Percentiles rank a stretch among this genome's conserved stretches.
Conservation (phyloP, 1,140 invertebrate species). For the Pseudomyrmex gracilis region DNA sequence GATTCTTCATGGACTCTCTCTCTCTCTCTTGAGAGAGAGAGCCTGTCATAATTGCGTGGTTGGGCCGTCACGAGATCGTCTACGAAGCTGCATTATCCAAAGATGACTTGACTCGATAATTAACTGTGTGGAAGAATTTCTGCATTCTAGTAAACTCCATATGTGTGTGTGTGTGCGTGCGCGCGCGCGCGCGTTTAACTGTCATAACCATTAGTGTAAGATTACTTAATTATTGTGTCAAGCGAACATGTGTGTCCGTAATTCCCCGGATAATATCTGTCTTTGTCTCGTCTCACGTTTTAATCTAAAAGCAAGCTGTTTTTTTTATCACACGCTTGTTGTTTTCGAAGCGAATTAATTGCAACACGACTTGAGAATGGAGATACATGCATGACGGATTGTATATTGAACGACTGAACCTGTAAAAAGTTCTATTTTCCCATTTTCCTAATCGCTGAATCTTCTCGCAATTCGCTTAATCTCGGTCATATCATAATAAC, state of each 20-base stretch:
- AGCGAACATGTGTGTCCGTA: neutral
- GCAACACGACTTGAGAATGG: neutral
- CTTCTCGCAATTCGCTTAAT: slow-evolving; percentile 25
- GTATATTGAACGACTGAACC: neutral
- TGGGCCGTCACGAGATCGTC: slow-evolving; percentile 15
- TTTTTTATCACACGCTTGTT: neutral
- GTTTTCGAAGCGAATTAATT: neutral
- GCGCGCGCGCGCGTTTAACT: slow-evolving; percentile 30
- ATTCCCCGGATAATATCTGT: neutral
- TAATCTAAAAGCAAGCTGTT: neutral
- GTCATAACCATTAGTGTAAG: slow-evolving; percentile 34
- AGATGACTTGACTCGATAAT: slow-evolving; percentile 55
- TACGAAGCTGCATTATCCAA: slow-evolving; percentile 13
- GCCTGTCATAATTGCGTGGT: slow-evolving; percentile 58
- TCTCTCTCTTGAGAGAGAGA: slow-evolving; percentile 18
- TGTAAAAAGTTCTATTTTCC: slow-evolving; percentile 27
- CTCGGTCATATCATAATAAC: slow-evolving; percentile 7
- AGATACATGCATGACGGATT: neutral
- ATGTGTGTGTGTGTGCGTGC: neutral
- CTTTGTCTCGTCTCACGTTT: neutral
- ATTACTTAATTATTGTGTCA: slow-evolving; percentile 6
- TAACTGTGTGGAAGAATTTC: slow-evolving; percentile 45
- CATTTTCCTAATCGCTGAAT: neutral
- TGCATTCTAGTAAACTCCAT: slow-evolving; percentile 46
- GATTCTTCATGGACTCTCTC: slow-evolving; percentile 52